Base-by-base conservation (phyloP, 2,797 vertebrate species). In the Luscinia luscinia region DNA sequence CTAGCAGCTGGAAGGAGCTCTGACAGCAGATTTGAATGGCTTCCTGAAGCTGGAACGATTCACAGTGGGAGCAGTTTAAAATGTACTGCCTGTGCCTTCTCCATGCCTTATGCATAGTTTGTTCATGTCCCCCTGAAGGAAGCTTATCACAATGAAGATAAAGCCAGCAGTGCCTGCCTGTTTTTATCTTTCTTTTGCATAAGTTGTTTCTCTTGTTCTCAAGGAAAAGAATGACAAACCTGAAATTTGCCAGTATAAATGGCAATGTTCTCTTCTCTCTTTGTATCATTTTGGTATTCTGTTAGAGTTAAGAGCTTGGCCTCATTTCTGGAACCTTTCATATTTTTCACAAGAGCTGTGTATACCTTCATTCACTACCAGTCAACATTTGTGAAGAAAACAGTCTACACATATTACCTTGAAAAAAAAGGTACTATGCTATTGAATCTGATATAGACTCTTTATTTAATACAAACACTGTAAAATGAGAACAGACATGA, bases 201-300 rank as follows among this genome's bases (percentile, higher is more conserved):
- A 87, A 94, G 55, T 57, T 84, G 38, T 72, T 94, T 75, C 81
- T 74, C 91, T 62, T 72, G 64, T 69, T 93, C 59, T 88, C 12
- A 4, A 79, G 83, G 84, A 94, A 82, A 85, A 67, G 82, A 87
- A 85, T 55, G 80, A 87, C 79, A 89, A 78, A 87, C 45, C 70
- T 85, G 61, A 78, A 94, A 94, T 57, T 48, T 68, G 36, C 69
- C 79, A 76, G 52, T 38, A 87, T 62, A 96, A 96, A 96, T 79
- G 74, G 79, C 72, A 93, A 38, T 6, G 23, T 38, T 70, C 18
- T 68, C 46, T 72, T 61, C 78, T 80, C 57, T 70, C 73, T 80
- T 72, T 75, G 38, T 28, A 77, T 73, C 38, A 30, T 61, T 91
- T 72, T 52, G 81, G 43, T 72, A 72, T 73, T 86, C 76, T 90